Evolutionary conservation across 2,888 invertebrate genomes (phyloP).

Genomic region (Mayetiola destructor): DNA sequence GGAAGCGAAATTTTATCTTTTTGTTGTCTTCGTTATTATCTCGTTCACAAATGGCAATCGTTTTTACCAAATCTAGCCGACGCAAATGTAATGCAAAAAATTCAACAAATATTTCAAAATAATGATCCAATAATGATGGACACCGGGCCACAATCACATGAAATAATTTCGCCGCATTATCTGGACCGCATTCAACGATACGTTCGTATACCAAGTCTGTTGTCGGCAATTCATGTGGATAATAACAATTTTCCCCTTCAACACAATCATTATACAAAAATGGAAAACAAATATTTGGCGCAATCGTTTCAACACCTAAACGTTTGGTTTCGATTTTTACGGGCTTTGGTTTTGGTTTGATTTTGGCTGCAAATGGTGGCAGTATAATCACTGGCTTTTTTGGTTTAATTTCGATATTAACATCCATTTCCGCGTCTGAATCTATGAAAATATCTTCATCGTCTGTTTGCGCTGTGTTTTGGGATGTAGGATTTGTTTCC

Average conservation of each 20-base stretch:
- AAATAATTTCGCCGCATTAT: background rate
- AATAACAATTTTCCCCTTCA: background rate
- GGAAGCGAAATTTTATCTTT: too few species aligned
- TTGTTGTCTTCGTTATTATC: background rate
- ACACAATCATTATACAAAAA: background rate
- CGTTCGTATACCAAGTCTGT: background rate
- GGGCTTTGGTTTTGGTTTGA: too few species aligned
- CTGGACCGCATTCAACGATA: background rate
- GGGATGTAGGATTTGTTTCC: too few species aligned
- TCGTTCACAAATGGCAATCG: background rate
- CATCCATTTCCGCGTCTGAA: too few species aligned
- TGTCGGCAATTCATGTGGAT: background rate
- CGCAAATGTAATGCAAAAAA: background rate
- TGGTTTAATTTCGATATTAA: too few species aligned
- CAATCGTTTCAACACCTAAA: background rate
- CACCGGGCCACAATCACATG: background rate
- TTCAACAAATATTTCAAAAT: background rate
- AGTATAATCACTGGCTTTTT: too few species aligned
- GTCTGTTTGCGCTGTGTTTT: too few species aligned
- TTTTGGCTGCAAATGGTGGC: too few species aligned
- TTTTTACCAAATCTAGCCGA: background rate
- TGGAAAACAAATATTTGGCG: background rate
- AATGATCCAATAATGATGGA: background rate
- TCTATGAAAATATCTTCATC: too few species aligned
- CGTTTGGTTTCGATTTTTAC: too few species aligned